phyloP scores from a whole-genome alignment of 2,797 vertebrate species.

The Anas acuta region DNA sequence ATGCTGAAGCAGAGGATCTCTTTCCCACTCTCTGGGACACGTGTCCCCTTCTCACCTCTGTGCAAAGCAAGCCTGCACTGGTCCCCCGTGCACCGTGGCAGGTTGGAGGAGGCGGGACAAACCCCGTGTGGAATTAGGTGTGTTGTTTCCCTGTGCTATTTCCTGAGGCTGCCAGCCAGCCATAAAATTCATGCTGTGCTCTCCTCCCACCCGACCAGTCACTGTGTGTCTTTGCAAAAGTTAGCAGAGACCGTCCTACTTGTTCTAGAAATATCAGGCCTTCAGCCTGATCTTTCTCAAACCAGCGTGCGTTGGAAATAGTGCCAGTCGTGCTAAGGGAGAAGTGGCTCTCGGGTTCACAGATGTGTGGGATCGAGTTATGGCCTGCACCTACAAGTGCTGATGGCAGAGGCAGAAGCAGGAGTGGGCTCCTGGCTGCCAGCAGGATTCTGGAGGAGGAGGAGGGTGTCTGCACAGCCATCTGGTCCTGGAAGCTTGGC shows the following conservation, averaged over 20 bases:
- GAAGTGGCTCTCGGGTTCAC: not conserved
- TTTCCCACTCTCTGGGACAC: not conserved
- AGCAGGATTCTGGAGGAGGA: constrained; percentile 32
- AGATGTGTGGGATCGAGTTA: not conserved
- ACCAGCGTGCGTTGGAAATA: not conserved
- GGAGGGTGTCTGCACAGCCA: constrained; percentile 46
- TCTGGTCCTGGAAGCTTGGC: constrained; percentile 4
- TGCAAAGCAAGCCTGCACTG: not conserved
- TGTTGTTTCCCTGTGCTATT: not conserved
- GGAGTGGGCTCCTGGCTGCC: not conserved
- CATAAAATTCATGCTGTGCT: not conserved
- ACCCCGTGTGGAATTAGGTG: not conserved
- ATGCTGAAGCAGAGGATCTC: constrained; percentile 9
- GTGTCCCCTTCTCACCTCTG: not conserved
- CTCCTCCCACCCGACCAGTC: constrained; percentile 27
- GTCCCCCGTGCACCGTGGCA: not conserved
- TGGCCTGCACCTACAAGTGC: not conserved
- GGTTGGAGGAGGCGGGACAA: constrained; percentile 18
- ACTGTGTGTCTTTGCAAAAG: not conserved
- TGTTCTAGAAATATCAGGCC: not conserved
- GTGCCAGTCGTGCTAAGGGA: not conserved
- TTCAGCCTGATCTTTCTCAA: not conserved
- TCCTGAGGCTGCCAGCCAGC: constrained; percentile 25
- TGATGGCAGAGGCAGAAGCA: not conserved
- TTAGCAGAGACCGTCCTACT: not conserved